Percentiles rank a stretch among this genome's conserved stretches.
These are phyloP conservation scores for Brachycybe producta DNA, from an alignment of 2,888 invertebrate genomes.

Conservation along the genomic window DNA sequence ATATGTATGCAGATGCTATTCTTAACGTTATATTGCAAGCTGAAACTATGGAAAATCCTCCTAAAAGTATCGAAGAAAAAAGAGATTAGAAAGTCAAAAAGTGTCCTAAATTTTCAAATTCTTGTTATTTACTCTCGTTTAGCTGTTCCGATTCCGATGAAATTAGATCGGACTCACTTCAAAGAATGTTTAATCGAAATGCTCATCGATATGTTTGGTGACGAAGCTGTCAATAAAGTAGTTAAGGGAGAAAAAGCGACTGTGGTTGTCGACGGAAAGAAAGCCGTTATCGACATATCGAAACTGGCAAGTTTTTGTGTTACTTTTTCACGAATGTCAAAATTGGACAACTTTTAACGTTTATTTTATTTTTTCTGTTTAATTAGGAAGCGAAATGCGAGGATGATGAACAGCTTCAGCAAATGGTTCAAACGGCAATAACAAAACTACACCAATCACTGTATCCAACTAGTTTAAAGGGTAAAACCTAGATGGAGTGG, in stretches of 20 bases:
- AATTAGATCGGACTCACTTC: slow-evolving; percentile 81
- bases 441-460: slow-evolving; percentile 71
- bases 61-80: slow-evolving; percentile 3
- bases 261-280: slow-evolving; percentile 70
- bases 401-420: slow-evolving; percentile 66
- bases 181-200: slow-evolving; percentile 82
- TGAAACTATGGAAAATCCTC: slow-evolving; percentile 41
- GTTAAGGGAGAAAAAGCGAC: slow-evolving; percentile 79
- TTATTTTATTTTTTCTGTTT: slow-evolving; percentile 22
- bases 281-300: slow-evolving; percentile 70
- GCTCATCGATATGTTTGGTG: slow-evolving; percentile 90
- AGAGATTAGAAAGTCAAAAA: neutral
- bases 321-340: neutral
- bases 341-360: slow-evolving; percentile 3
- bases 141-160: slow-evolving; percentile 29
- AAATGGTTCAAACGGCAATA: slow-evolving; percentile 73
- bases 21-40: slow-evolving; percentile 77
- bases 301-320: slow-evolving; percentile 45
- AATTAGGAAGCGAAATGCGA: slow-evolving; percentile 61
- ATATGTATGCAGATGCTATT: slow-evolving; percentile 96
- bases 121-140: neutral
- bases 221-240: slow-evolving; percentile 81
- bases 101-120: neutral
- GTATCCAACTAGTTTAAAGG: slow-evolving; percentile 29
- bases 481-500: too few relatives aligned